Evolutionary conservation across 2,797 vertebrate genomes (phyloP).

Genomic region (Echeneis naucrates): DNA sequence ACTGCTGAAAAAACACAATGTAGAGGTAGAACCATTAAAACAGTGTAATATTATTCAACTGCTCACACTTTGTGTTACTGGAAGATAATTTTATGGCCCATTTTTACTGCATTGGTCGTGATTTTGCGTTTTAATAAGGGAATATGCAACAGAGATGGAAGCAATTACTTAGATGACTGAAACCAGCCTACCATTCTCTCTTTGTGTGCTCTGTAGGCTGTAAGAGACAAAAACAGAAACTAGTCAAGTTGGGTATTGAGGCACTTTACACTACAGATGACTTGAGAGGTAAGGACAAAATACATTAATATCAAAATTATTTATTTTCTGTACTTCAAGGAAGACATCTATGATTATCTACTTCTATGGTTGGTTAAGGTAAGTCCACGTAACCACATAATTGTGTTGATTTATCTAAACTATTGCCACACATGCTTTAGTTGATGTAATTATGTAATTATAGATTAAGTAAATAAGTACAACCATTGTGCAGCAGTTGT

Average conservation of each 20-base stretch:
- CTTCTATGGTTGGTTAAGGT: too few species aligned
- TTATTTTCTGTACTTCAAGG: not conserved
- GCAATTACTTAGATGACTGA: not conserved
- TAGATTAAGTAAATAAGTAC: too few species aligned
- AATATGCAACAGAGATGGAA: not conserved
- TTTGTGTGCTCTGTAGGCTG: constrained; percentile 60
- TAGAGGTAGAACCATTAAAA: not conserved
- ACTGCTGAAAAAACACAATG: constrained; percentile 50
- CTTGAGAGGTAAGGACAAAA: not conserved
- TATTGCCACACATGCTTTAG: not conserved
- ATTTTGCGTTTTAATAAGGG: not conserved
- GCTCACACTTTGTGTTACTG: too few species aligned
- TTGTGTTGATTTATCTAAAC: not conserved
- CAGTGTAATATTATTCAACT: not conserved
- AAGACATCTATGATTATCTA: not conserved
- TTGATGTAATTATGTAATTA: not conserved
- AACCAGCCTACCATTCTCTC: constrained; percentile 71
- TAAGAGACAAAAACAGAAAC: constrained; percentile 32
- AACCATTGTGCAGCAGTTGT: not conserved
- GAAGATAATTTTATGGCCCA: too few species aligned
- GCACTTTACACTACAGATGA: not conserved
- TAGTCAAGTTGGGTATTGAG: not conserved
- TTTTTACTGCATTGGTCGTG: not conserved
- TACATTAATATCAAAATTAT: not conserved
- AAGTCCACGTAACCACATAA: not conserved